Evolutionary conservation across 2,888 invertebrate genomes (phyloP).

Genomic region (Diarsia dahlii): DNA sequence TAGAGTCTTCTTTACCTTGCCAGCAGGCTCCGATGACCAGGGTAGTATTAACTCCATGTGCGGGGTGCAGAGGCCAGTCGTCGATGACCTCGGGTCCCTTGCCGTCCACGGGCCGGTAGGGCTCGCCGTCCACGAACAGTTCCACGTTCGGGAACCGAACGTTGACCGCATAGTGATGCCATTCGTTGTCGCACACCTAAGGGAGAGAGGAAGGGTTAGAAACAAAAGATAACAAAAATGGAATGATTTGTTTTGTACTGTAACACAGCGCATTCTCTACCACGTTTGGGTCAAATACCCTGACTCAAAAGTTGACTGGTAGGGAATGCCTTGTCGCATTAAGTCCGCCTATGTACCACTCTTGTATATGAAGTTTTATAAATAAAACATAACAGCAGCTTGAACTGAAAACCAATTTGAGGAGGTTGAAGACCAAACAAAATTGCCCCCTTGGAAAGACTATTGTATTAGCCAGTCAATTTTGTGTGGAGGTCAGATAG

Average conservation of each 20-base stretch:
- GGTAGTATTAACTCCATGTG: slow-evolving; percentile 98
- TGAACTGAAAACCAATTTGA: no score
- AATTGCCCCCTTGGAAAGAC: not conserved
- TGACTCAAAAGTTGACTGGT: no score
- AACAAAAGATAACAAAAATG: no score
- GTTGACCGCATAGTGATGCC: slow-evolving; percentile 99
- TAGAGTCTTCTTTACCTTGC: slow-evolving; percentile 92
- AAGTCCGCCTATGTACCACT: no score
- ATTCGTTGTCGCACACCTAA: slow-evolving; percentile 98
- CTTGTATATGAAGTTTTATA: no score
- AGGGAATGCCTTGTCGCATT: no score
- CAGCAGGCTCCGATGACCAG: slow-evolving; percentile 99
- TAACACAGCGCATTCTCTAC: no score
- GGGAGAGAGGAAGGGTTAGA: not conserved
- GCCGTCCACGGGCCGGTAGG: slow-evolving; percentile 84
- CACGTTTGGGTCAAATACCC: no score
- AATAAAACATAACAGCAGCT: no score
- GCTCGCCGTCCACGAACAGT: slow-evolving; percentile 96
- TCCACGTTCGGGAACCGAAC: slow-evolving; percentile 97
- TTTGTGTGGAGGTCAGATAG: not conserved
- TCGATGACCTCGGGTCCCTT: slow-evolving; percentile 99
- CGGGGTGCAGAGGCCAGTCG: slow-evolving; percentile 99
- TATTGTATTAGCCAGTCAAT: not conserved
- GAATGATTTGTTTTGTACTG: no score
- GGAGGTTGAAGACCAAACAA: not conserved